These are phyloP conservation scores for Torymus aiolomorphi DNA, from an alignment of 2,888 invertebrate species.

Conservation along the genomic window DNA sequence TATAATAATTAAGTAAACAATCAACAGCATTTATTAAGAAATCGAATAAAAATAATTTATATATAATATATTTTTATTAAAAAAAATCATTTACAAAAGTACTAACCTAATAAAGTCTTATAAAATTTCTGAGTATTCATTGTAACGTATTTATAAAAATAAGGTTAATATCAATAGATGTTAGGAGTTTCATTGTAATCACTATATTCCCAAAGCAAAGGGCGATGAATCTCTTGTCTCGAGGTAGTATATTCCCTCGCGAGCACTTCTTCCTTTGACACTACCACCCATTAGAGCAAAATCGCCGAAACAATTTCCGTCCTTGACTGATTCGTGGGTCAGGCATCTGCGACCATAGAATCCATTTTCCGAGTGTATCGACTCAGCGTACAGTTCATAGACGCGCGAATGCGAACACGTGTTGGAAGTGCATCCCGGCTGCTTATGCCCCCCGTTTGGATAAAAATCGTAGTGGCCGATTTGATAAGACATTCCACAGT, in stretches of 20 bases:
- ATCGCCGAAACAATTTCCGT: slow-evolving; percentile 46
- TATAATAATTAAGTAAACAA: no score
- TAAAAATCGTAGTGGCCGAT: slow-evolving; percentile 73
- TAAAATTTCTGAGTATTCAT: no score
- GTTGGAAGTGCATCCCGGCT: slow-evolving; percentile 66
- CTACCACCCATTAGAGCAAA: slow-evolving; percentile 45
- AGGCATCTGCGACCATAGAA: slow-evolving; percentile 61
- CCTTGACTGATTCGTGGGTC: neutral
- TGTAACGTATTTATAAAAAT: no score
- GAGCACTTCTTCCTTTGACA: neutral
- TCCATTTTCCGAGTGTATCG: slow-evolving; percentile 61
- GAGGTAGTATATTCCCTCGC: slow-evolving; percentile 41
- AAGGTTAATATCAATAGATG: no score
- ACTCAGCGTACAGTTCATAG: slow-evolving; percentile 68
- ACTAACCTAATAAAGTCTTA: no score
- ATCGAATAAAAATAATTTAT: no score
- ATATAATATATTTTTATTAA: no score
- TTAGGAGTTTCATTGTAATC: neutral
- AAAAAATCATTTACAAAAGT: slow-evolving; percentile 6
- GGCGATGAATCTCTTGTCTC: slow-evolving; percentile 30
- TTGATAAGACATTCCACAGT: slow-evolving; percentile 66
- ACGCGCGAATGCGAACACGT: slow-evolving; percentile 69
- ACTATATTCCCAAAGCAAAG: slow-evolving; percentile 28
- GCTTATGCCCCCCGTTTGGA: slow-evolving; percentile 72
- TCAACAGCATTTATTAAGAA: no score